Evolutionary conservation across 2,797 vertebrate genomes (phyloP).

Genomic region (Falco columbarius): DNA sequence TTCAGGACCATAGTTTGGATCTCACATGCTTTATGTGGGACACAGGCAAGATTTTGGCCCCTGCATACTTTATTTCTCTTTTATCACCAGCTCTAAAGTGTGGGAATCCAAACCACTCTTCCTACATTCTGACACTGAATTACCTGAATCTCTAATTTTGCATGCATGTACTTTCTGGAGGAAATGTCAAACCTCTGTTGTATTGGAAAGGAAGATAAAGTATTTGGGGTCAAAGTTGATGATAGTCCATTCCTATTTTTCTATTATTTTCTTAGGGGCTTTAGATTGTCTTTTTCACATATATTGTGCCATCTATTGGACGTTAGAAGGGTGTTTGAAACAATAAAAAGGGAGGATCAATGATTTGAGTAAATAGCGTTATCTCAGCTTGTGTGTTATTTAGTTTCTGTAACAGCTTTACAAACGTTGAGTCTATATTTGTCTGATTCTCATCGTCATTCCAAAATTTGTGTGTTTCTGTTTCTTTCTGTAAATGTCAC

Average conservation of each 20-base stretch:
- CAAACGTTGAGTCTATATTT: background rate
- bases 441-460: background rate
- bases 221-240: background rate
- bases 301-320: background rate
- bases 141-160: background rate
- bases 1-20: constrained; percentile 23
- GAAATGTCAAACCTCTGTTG: background rate
- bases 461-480: background rate
- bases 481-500: background rate
- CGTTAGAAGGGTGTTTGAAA: background rate
- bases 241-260: background rate
- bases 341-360: background rate
- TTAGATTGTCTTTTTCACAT: background rate
- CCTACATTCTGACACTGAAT: background rate
- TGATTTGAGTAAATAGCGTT: background rate
- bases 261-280: background rate
- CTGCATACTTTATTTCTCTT: background rate
- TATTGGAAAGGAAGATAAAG: background rate
- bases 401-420: background rate
- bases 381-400: background rate
- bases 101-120: background rate
- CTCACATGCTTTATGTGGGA: background rate
- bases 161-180: background rate
- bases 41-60: background rate
- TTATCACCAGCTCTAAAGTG: background rate